These are phyloP conservation scores for Pachycephus smyrnensis DNA, from an alignment of 2,888 invertebrate species.

Conservation along the genomic window DNA sequence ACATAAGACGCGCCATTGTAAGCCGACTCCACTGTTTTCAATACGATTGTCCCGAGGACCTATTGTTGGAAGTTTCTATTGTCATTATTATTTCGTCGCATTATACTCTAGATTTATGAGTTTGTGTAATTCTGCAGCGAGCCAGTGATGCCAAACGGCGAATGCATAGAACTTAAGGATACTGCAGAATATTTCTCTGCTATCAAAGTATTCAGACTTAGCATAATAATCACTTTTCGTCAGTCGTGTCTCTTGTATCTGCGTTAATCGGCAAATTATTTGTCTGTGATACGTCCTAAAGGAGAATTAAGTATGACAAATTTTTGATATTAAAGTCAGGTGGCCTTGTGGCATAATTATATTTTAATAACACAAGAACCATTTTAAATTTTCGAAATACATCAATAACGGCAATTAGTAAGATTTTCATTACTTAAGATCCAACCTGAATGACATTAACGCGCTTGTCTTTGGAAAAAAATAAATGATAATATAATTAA, in stretches of 20 bases:
- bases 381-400: not conserved
- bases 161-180: not conserved
- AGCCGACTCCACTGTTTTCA: slow-evolving; percentile 55
- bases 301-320: not conserved
- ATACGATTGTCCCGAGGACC: slow-evolving; percentile 63
- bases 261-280: not conserved
- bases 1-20: slow-evolving; percentile 46
- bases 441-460: not conserved
- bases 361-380: not conserved
- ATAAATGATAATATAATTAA: not conserved
- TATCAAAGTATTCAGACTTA: not conserved
- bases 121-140: slow-evolving; percentile 44
- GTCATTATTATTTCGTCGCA: slow-evolving; percentile 64
- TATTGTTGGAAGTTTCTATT: slow-evolving; percentile 66
- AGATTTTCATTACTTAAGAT: not conserved
- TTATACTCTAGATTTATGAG: slow-evolving; percentile 60
- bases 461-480: too few species aligned
- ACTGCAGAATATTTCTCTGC: not conserved
- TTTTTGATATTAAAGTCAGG: not conserved
- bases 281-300: not conserved
- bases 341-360: not conserved
- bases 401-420: not conserved
- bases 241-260: not conserved
- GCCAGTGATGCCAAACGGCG: not conserved
- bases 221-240: not conserved